Evolutionary conservation across 2,797 vertebrate genomes (phyloP), one percentile per base, ranked within the genome.

Genomic region (Capromys pilorides): DNA sequence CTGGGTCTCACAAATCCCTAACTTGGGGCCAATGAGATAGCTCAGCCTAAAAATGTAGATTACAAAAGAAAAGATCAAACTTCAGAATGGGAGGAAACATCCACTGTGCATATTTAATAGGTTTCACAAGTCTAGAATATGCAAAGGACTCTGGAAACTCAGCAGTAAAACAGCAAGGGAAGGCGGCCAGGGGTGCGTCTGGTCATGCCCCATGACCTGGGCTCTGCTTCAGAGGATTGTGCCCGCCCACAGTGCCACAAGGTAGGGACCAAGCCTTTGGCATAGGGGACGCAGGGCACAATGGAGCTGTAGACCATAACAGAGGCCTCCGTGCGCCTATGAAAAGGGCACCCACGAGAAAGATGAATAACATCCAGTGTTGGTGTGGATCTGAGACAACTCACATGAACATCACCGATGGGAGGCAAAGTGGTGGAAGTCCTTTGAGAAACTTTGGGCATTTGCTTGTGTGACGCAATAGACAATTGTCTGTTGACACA

Each of bases 261-360:
- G 22, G 12, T 13, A 28, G 39, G 24, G 71, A 26, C 1, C 22
- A 14, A 28, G 39, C 71, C 71, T 26, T 75, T 41, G 39, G 39
- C 24, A 1, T 14, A 13, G 13, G 24, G 11, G 39, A 75, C 10
- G 13, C 6, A 28, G 11, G 22, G 24, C 24, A 41, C 11, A 28
- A 3, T 24, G 71, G 13, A 41, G 39, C 71, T 45, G 71, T 39
- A 26, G 26, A 13, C 36, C 1, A 0, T 26, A 13, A 14, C 71
- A 75, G 21, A 36, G 5, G 21, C 22, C 21, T 11, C 36, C 11
- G 0, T 10, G 5, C 1, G 41, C 4, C 4, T 8, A 39, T 14
- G 39, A 41, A 28, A 24, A 28, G 45, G 41, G 41, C 69, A 7
- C 6, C 28, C 41, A 28, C 7, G 24, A 28, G 24, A 45, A 26